A percentile compares a stretch with the other conserved stretches of the same genome.
Evolutionary conservation across 2,113 vertebrate species (phyloP).

Genomic region (Coptodon bakossiorum): DNA sequence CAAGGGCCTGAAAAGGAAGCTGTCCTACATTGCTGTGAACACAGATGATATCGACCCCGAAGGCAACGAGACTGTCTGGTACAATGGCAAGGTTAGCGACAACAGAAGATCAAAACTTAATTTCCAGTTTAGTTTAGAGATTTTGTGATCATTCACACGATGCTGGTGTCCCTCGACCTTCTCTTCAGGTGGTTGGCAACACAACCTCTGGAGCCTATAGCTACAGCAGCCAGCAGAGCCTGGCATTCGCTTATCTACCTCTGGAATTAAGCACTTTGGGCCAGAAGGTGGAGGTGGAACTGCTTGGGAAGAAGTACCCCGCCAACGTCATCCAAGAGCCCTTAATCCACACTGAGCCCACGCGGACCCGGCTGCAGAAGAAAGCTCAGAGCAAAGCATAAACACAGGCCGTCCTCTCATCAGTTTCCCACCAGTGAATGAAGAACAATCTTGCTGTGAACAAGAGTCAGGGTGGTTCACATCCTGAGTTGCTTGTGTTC

Average conservation of each 20-base stretch:
- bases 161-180: not conserved
- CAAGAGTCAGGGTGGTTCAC: not conserved
- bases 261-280: conserved; percentile 78
- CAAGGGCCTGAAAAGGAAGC: conserved; percentile 79
- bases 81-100: conserved; percentile 78
- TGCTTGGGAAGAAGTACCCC: conserved; percentile 83
- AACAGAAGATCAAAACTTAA: not conserved
- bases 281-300: conserved; percentile 88
- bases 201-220: conserved; percentile 95
- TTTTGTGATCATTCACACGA: not conserved
- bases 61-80: conserved; percentile 95
- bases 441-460: not conserved
- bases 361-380: conserved; percentile 78
- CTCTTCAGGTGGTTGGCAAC: conserved; percentile 88
- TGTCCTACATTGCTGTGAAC: conserved; percentile 84
- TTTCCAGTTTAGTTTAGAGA: not conserved
- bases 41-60: conserved; percentile 90
- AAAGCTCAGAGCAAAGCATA: conserved; percentile 63
- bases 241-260: conserved; percentile 92
- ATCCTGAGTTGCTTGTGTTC: not conserved
- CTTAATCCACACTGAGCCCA: conserved; percentile 85
- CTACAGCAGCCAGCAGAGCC: conserved; percentile 80
- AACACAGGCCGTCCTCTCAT: not conserved
- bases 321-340: conserved; percentile 84
- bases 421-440: not conserved